Conservation (phyloP, 2,113 vertebrate species). For the Indri indri region DNA sequence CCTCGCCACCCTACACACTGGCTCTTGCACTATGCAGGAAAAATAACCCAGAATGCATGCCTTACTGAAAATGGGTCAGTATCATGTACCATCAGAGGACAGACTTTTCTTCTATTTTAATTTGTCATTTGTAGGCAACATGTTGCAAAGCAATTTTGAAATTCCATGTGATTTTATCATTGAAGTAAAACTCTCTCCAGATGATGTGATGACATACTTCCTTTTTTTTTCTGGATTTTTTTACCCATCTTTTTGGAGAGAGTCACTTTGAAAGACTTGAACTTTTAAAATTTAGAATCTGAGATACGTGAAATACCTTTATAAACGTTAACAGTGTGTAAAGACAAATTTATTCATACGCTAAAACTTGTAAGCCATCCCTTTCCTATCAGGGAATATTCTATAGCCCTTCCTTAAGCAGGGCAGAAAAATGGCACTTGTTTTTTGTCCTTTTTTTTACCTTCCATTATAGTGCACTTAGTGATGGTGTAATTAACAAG, state of each 20-base stretch:
- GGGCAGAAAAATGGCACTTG: not conserved
- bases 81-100: not conserved
- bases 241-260: not conserved
- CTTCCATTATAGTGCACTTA: not conserved
- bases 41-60: not conserved
- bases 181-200: not conserved
- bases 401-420: not conserved
- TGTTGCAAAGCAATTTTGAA: constrained; percentile 21
- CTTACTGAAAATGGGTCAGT: not conserved
- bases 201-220: not conserved
- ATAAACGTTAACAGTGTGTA: not conserved
- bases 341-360: constrained; percentile 4
- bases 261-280: constrained; percentile 18
- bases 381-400: not conserved
- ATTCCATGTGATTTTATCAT: constrained; percentile 28
- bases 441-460: not conserved
- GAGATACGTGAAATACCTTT: not conserved
- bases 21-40: not conserved
- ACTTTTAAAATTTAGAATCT: constrained; percentile 43
- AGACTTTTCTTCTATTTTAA: not conserved
- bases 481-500: not conserved
- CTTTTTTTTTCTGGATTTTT: not conserved
- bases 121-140: not conserved
- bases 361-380: constrained; percentile 25
- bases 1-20: not conserved